Conservation (phyloP, 37 sponge, comb jelly and placozoan species). For the Beroe ovata region DNA sequence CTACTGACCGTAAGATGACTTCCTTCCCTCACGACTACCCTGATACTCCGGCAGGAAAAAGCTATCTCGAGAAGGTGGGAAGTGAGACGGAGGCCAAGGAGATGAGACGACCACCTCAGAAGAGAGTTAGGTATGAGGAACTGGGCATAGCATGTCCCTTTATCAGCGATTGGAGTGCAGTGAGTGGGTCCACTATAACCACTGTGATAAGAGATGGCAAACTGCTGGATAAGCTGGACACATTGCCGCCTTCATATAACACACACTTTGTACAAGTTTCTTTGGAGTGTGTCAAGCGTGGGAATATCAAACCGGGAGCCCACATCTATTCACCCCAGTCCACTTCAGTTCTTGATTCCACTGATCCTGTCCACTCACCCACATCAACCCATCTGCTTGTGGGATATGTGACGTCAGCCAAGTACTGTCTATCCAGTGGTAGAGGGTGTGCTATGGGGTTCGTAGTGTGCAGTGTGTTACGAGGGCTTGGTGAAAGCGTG, state of each 20-base stretch:
- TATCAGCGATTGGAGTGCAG: not conserved
- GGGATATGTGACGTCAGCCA: slow-evolving; percentile 7
- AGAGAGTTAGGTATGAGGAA: slow-evolving; percentile 39
- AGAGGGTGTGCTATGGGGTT: not conserved
- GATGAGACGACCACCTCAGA: slow-evolving; percentile 36
- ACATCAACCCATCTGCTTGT: not conserved
- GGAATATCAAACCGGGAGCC: not conserved
- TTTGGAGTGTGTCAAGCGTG: slow-evolving; percentile 26
- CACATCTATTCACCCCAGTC: slow-evolving; percentile 17
- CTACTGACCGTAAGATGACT: not conserved
- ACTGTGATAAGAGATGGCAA: not conserved
- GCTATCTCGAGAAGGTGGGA: not conserved
- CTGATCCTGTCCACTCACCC: slow-evolving; percentile 18
- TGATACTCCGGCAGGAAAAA: slow-evolving; percentile 7
- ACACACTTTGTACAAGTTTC: not conserved
- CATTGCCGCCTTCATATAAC: not conserved
- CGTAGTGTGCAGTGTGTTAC: not conserved
- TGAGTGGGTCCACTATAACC: not conserved
- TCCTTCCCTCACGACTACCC: slow-evolving; percentile 47
- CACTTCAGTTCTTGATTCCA: not conserved
- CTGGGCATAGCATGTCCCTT: slow-evolving; percentile 18
- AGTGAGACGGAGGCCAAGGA: slow-evolving; percentile 10
- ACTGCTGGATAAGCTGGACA: not conserved
- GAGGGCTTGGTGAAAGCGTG: not conserved
- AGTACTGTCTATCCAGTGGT: slow-evolving; percentile 11